A percentile compares a stretch with the other conserved stretches of the same genome.
Evolutionary conservation across 1,140 invertebrate species (phyloP).

Genomic region (Leptinotarsa lineolata): DNA sequence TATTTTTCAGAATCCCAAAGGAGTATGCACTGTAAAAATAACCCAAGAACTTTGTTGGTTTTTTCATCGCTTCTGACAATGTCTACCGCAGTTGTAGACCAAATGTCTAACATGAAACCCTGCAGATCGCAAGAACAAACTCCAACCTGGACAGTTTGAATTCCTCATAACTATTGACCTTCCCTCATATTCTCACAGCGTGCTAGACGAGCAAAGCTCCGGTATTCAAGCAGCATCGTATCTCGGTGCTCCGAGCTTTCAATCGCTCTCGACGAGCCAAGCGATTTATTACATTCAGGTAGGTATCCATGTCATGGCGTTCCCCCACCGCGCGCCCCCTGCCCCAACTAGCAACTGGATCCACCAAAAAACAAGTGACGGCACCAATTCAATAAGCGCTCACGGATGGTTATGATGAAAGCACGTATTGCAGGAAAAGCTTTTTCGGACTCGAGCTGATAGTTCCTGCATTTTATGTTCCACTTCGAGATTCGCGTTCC

Average conservation of each 20-base stretch:
- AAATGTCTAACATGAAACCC: too few relatives aligned
- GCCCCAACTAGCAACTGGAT: background rate
- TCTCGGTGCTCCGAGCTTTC: background rate
- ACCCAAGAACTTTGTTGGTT: too few relatives aligned
- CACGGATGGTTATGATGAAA: constrained; percentile 8
- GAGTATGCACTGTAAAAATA: too few relatives aligned
- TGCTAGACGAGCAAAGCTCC: background rate
- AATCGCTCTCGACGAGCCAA: constrained; percentile 1
- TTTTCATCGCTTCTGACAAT: too few relatives aligned
- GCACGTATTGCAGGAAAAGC: constrained; percentile 5
- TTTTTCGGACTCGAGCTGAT: background rate
- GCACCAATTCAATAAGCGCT: constrained; percentile 5
- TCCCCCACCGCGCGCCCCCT: background rate
- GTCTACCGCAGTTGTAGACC: too few relatives aligned
- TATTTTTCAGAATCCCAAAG: too few relatives aligned
- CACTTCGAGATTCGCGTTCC: background rate
- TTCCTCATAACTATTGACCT: background rate
- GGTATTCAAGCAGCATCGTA: background rate
- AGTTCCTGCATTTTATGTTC: constrained; percentile 8
- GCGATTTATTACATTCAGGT: constrained; percentile 8
- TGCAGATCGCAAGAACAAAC: too few relatives aligned
- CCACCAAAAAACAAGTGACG: constrained; percentile 8
- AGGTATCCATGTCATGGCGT: background rate
- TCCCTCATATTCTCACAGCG: background rate
- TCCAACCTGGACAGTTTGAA: too few relatives aligned